Evolutionary conservation across 2,888 invertebrate genomes (phyloP).

Genomic region (Latrodectus elegans): DNA sequence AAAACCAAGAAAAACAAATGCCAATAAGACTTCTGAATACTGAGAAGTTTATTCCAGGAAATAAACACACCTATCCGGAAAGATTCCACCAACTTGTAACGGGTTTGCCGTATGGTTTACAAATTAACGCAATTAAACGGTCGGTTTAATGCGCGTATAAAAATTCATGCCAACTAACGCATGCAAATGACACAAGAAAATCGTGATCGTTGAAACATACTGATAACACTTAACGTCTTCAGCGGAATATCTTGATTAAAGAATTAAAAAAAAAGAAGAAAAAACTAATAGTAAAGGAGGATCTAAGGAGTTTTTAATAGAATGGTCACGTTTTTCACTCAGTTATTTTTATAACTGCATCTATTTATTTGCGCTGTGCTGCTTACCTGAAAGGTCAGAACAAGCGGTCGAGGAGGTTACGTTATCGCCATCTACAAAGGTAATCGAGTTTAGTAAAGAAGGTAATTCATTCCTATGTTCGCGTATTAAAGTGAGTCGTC

Average conservation of each 20-base stretch:
- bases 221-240: neutral
- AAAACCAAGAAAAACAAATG: too few relatives aligned
- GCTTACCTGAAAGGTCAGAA: slow-evolving; percentile 24
- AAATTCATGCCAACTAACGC: too few relatives aligned
- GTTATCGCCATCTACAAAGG: slow-evolving; percentile 51
- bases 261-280: neutral
- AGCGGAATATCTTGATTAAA: neutral
- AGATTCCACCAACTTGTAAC: too few relatives aligned
- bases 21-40: too few relatives aligned
- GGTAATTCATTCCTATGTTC: neutral
- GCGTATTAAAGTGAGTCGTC: too few relatives aligned
- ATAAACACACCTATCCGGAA: too few relatives aligned
- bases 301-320: slow-evolving; percentile 38
- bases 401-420: slow-evolving; percentile 46
- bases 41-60: too few relatives aligned
- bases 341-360: slow-evolving; percentile 45
- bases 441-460: slow-evolving; percentile 36
- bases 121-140: too few relatives aligned
- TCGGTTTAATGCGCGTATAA: too few relatives aligned
- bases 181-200: neutral
- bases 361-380: slow-evolving; percentile 23
- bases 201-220: slow-evolving; percentile 27
- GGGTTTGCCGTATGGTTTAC: too few relatives aligned
- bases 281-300: neutral
- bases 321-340: slow-evolving; percentile 47